These are phyloP conservation scores for Arion vulgaris DNA, from an alignment of 1,140 invertebrate genomes.

Conservation along the genomic window DNA sequence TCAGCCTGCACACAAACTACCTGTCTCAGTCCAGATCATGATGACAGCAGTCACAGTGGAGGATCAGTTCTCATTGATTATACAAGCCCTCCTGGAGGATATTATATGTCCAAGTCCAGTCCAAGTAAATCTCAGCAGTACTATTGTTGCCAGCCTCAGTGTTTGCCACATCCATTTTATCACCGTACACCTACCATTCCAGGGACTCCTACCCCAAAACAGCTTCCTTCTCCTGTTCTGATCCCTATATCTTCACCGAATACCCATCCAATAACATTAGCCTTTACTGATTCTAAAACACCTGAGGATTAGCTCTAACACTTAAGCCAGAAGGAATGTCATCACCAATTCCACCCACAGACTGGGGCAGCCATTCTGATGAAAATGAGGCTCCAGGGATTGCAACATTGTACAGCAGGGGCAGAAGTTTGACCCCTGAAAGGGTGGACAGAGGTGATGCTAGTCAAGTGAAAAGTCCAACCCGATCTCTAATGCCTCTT, in stretches of 20 bases:
- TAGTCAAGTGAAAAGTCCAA: conserved; percentile 49
- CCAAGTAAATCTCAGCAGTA: conserved; percentile 9
- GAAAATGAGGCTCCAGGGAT: conserved; percentile 40
- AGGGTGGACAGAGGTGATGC: conserved; percentile 35
- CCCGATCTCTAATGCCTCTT: conserved; percentile 59
- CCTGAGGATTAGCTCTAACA: not conserved
- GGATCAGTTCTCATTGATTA: conserved; percentile 19
- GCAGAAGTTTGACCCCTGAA: conserved; percentile 23
- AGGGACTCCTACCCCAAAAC: conserved; percentile 11
- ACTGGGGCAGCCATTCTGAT: conserved; percentile 32
- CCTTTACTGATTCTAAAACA: conserved; percentile 7
- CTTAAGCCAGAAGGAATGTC: not conserved
- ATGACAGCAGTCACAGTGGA: conserved; percentile 34
- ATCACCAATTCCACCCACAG: conserved; percentile 12
- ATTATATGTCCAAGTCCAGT: conserved; percentile 26
- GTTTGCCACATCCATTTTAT: conserved; percentile 18
- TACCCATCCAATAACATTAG: not conserved
- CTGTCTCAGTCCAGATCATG: conserved; percentile 45
- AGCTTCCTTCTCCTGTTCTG: conserved; percentile 2
- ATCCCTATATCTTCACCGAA: not conserved
- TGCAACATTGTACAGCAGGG: conserved; percentile 32
- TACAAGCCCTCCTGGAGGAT: conserved; percentile 16
- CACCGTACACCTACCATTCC: not conserved
- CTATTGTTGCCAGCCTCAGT: conserved; percentile 28
- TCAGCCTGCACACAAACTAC: conserved; percentile 47